phyloP scores from a whole-genome alignment of 2,888 invertebrate species.

The Nemurella pictetii region DNA sequence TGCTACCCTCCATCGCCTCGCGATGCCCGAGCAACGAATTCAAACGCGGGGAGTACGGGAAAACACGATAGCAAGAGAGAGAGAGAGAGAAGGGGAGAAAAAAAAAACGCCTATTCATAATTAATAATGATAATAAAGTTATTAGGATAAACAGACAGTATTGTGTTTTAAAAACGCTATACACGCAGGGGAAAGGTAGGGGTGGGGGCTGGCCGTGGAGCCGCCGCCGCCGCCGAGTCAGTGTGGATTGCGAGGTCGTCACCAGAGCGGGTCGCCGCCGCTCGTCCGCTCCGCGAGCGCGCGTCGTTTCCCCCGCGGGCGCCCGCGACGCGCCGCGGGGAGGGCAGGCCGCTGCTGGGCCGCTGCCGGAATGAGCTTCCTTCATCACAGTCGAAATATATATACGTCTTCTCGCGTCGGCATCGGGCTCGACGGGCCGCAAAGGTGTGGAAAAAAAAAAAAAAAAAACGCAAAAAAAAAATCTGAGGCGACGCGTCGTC shows the following conservation, averaged over 20 bases:
- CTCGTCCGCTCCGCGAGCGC: constrained; percentile 31
- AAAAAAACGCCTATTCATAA: constrained; percentile 36
- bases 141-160: neutral
- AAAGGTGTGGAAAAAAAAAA: neutral
- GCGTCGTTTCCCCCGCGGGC: too few relatives aligned
- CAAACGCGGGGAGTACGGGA: neutral
- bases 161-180: neutral
- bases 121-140: constrained; percentile 30
- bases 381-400: constrained; percentile 44
- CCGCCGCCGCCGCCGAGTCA: constrained; percentile 34
- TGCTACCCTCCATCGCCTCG: neutral
- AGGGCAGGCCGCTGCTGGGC: constrained; percentile 31
- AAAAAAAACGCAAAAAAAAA: neutral
- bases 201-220: constrained; percentile 18
- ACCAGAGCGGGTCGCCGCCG: constrained; percentile 40
- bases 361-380: constrained; percentile 43
- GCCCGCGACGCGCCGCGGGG: neutral
- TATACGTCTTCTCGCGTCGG: constrained; percentile 12
- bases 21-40: neutral
- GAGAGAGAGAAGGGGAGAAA: neutral
- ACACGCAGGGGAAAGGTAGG: neutral
- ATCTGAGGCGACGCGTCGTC: neutral
- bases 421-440: neutral
- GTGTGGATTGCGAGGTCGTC: constrained; percentile 40
- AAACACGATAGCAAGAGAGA: neutral